These are phyloP conservation scores for Diarsia dahlii DNA, from an alignment of 2,888 invertebrate species.

Conservation along the genomic window DNA sequence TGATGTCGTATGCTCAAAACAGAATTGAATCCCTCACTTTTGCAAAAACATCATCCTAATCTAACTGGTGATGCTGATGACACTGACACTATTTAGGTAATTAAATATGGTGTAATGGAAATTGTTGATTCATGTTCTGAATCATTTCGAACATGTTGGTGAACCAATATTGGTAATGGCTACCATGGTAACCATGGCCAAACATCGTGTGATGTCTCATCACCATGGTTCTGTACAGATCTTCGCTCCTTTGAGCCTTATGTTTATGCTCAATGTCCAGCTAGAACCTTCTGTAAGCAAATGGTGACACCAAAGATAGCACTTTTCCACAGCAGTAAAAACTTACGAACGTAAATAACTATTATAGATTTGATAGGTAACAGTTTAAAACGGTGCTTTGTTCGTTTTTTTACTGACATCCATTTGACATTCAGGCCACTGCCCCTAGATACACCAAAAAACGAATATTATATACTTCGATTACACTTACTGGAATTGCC, in stretches of 20 bases:
- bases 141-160: background rate
- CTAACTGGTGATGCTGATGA: background rate
- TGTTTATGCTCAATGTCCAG: background rate
- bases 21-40: background rate
- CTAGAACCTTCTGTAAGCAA: background rate
- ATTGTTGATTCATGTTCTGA: constrained; percentile 2
- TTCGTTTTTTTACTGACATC: constrained; percentile 54
- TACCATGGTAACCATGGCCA: background rate
- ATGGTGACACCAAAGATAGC: constrained; percentile 6
- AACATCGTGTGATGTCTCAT: background rate
- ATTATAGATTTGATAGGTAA: constrained; percentile 43
- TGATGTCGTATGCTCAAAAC: background rate
- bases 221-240: background rate
- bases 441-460: constrained; percentile 53
- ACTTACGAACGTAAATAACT: constrained; percentile 17
- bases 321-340: constrained; percentile 31
- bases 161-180: background rate
- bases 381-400: constrained; percentile 57
- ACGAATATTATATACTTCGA: constrained; percentile 21
- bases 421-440: constrained; percentile 56
- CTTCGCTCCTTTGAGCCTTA: background rate
- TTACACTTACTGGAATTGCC: constrained; percentile 22
- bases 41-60: background rate
- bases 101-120: constrained; percentile 10
- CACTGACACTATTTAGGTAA: background rate